Conservation (phyloP, 2,113 vertebrate genomes). For the Gymnarchus niloticus region DNA sequence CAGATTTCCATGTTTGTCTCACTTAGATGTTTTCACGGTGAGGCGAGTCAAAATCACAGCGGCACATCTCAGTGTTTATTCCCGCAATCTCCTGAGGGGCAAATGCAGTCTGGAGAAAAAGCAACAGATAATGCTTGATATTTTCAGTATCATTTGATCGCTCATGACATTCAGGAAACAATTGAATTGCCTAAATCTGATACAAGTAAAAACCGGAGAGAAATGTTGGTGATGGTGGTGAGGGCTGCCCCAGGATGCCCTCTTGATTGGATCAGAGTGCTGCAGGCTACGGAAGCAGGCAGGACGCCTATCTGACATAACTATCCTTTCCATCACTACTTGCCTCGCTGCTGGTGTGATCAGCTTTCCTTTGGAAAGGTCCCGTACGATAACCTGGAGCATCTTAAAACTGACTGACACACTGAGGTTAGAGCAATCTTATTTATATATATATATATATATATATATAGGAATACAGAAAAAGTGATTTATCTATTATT, state of each 20-base stretch:
- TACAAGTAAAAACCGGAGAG: not conserved
- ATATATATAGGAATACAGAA: not conserved
- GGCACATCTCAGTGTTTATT: not conserved
- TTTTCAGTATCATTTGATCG: not conserved
- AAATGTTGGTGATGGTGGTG: not conserved
- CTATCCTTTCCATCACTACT: not conserved
- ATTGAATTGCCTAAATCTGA: not conserved
- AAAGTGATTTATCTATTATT: not conserved
- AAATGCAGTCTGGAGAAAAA: not conserved
- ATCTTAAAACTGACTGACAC: not conserved
- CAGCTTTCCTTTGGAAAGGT: not conserved
- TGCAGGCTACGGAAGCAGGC: not conserved
- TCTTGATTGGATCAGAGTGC: not conserved
- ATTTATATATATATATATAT: not conserved
- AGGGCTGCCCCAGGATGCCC: not conserved
- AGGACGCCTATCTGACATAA: not conserved
- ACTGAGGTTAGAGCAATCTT: not conserved
- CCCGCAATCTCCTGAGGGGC: not conserved
- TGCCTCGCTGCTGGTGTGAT: not conserved
- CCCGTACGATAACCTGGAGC: not conserved
- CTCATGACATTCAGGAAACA: slow-evolving; percentile 9
- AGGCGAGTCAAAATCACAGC: too few species aligned
- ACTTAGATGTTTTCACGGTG: not conserved
- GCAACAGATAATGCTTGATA: not conserved
- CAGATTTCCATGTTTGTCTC: not conserved